phyloP scores from a whole-genome alignment of 1,140 invertebrate genomes.

The Pseudomyrmex gracilis region DNA sequence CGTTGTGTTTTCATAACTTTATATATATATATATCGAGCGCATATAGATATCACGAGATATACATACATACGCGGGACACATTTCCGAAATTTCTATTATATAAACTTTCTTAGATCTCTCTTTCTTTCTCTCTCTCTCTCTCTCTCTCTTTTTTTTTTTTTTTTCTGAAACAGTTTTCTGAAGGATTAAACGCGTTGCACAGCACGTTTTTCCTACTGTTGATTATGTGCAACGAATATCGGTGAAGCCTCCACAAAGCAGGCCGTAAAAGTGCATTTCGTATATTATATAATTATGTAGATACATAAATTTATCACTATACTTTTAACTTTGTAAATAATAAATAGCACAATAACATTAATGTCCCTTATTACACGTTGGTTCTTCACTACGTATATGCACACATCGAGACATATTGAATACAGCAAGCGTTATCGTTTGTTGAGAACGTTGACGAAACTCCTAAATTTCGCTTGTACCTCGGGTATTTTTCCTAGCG shows the following conservation, averaged over 20 bases:
- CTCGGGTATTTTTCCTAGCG: slow-evolving; percentile 81
- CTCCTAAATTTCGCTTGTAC: slow-evolving; percentile 78
- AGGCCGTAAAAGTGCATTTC: slow-evolving; percentile 73
- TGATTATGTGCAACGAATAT: slow-evolving; percentile 70
- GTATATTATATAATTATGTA: slow-evolving; percentile 67
- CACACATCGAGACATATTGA: slow-evolving; percentile 66
- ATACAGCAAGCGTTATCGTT: slow-evolving; percentile 83
- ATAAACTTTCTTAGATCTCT: slow-evolving; percentile 30
- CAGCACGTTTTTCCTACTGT: slow-evolving; percentile 59
- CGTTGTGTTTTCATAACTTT: slow-evolving; percentile 46
- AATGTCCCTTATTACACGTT: slow-evolving; percentile 73
- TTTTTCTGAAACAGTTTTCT: slow-evolving; percentile 40
- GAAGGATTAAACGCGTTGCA: slow-evolving; percentile 42
- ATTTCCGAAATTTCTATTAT: slow-evolving; percentile 38
- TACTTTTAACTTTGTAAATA: slow-evolving; percentile 75
- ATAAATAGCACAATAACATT: slow-evolving; percentile 82
- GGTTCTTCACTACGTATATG: slow-evolving; percentile 74
- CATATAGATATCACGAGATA: slow-evolving; percentile 56
- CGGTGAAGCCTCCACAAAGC: slow-evolving; percentile 70
- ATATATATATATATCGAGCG: too few relatives aligned
- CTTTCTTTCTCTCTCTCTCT: too few relatives aligned
- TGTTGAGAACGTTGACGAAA: slow-evolving; percentile 83
- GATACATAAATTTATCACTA: slow-evolving; percentile 70
- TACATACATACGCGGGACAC: slow-evolving; percentile 63
- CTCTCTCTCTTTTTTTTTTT: neutral